These are phyloP conservation scores for Neotoma lepida DNA, from an alignment of 2,113 vertebrate species.

Conservation along the genomic window DNA sequence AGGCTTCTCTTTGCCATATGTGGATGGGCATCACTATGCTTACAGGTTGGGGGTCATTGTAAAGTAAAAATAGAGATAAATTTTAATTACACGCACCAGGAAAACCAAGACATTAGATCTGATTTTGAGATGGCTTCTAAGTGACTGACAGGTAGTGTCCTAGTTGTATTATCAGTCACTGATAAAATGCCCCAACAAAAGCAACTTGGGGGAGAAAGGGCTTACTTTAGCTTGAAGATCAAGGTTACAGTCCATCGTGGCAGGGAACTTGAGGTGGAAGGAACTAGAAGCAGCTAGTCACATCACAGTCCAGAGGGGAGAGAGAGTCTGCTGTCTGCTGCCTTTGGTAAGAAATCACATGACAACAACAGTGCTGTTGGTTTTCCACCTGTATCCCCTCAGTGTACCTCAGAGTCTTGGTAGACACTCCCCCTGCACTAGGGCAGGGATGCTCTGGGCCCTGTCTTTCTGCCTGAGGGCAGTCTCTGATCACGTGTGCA, in stretches of 20 bases:
- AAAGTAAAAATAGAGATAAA: background rate
- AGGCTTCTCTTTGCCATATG: background rate
- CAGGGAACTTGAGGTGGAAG: background rate
- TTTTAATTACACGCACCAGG: background rate
- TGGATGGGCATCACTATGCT: background rate
- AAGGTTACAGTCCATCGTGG: too few relatives aligned
- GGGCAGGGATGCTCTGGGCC: too few relatives aligned
- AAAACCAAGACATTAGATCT: background rate
- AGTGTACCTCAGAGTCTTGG: background rate
- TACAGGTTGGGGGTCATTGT: background rate
- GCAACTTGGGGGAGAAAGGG: too few relatives aligned
- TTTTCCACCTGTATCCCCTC: background rate
- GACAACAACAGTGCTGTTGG: background rate
- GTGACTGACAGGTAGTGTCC: background rate
- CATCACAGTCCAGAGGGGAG: background rate
- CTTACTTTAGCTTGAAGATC: background rate
- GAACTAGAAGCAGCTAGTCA: background rate
- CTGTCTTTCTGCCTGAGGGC: background rate
- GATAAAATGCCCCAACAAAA: background rate
- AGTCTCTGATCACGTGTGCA: background rate
- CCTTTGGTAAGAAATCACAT: background rate
- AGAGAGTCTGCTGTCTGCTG: background rate
- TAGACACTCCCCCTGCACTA: background rate
- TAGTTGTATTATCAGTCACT: background rate
- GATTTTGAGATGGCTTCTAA: background rate